Conservation (phyloP, 2,888 invertebrate genomes). For the Andrena haemorrhoa region DNA sequence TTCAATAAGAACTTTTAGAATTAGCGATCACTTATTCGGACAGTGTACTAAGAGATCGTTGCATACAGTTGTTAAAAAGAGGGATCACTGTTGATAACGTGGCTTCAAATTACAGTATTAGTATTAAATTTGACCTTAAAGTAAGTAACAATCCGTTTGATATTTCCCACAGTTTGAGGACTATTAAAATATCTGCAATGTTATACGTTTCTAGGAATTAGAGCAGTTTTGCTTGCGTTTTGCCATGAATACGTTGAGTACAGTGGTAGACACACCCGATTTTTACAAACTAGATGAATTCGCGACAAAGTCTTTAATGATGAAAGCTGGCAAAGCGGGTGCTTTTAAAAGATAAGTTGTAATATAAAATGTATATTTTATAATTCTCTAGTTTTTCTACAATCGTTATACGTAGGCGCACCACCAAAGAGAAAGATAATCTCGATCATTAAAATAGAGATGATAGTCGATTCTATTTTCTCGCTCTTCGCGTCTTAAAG, state of each 20-base stretch:
- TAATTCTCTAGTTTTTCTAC: background rate
- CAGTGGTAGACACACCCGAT: slow-evolving; percentile 87
- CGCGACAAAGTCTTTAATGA: slow-evolving; percentile 86
- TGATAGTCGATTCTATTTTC: background rate
- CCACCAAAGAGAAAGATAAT: no score
- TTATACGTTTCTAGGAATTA: slow-evolving; percentile 85
- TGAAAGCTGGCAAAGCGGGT: slow-evolving; percentile 85
- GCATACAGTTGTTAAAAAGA: slow-evolving; percentile 87
- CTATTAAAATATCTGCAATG: background rate
- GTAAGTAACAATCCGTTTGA: slow-evolving; percentile 76
- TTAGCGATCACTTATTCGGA: slow-evolving; percentile 88
- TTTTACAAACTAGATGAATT: slow-evolving; percentile 87
- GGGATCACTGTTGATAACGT: slow-evolving; percentile 88
- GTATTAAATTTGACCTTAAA: slow-evolving; percentile 86
- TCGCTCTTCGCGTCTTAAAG: background rate
- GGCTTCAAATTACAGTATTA: slow-evolving; percentile 87
- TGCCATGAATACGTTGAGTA: slow-evolving; percentile 88
- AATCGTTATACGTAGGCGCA: no score
- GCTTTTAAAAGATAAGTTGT: slow-evolving; percentile 85
- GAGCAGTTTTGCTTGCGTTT: slow-evolving; percentile 88
- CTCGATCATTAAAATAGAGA: no score
- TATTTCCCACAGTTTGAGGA: background rate
- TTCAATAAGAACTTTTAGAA: slow-evolving; percentile 85
- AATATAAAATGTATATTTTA: background rate
- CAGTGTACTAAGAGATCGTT: slow-evolving; percentile 86